Base-by-base conservation (phyloP, 2,888 invertebrate genomes). In the Miltochrista miniata region DNA sequence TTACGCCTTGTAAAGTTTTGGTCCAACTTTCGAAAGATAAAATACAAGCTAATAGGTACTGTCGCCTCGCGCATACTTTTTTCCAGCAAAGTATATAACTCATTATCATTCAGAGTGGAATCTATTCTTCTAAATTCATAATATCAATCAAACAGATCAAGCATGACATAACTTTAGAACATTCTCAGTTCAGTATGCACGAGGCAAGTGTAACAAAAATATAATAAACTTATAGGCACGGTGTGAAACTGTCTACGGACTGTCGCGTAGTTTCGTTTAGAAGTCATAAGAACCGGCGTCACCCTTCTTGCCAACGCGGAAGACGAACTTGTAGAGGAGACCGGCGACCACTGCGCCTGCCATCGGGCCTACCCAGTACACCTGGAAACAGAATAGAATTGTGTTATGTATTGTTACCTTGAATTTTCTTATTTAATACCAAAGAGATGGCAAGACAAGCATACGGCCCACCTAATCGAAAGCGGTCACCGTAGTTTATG, bases 301-400 rank as follows among this genome's bases (percentile, higher is more conserved):
- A 65, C 94, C 94, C 15, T 93, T 92, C 84, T 96, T 96, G 79
- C 93, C 93, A 64, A 94, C 94, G 85, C 95, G 93, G 79, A 95
- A 93, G 64, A 94, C 87, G 79, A 94, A 93, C 59, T 93, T 93
- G 89, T 97, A 97, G 44, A 96, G 77, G 14, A 96, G 80, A 5
- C 94, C 96, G 9, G 96, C 96, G 7, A 94, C 76, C 44, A 95
- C 92, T 11, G 96, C 97, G 14, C 97, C 97, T 24, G 93, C 80
- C 59, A 96, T 93, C 3, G 97, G 97, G 1, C 97, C 98, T 38
- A 95, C 93, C 97, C 97, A 98, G 86, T 97, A 98, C 2, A 97
- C 93, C 96, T 95, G 83, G 0, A 79, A 56, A 48, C 48, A 15
- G 59, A 11, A 31, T 31, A 31, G 31, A 24, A 4, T 2, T 24